Evolutionary conservation across 2,888 invertebrate genomes (phyloP), one percentile per base, ranked within the genome.

Genomic region (Chrysomela aeneicollis): DNA sequence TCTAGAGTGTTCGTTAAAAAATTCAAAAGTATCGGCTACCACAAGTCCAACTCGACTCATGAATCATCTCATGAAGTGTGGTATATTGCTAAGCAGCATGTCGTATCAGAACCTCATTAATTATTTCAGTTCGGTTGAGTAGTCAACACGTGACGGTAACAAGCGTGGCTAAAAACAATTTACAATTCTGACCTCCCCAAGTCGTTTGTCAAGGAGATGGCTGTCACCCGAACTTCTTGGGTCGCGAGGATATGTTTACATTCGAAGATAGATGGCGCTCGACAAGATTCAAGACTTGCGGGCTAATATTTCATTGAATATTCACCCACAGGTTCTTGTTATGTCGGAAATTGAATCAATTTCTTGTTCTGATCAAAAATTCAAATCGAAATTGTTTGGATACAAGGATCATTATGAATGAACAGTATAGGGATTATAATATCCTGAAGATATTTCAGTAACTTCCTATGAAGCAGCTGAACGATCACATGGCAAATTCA

Each of bases 51-150:
- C n/a, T n/a, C n/a, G n/a, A n/a, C 26, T 26, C 42, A 42, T 42
- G 15, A 42, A 42, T 42, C 42, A 42, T 42, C 15, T 15, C 6
- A 8, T 9, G n/a, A 15, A 1, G 8, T 15, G 42, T 15, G 42
- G n/a, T 42, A 42, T 63, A 63, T 18, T 35, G 26, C 42, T 18
- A 17, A 19, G 51, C 59, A 49, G 51, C 50, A 30, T 72, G 64
- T 67, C 78, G 26, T 77, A 80, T 80, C 78, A 80, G 79, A 78
- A 78, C 67, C 72, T 75, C 78, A 79, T 80, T 79, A 79, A 76
- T 78, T 78, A 73, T 72, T 61, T 68, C 65, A 59, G 66, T 71
- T 73, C 71, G 71, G 61, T 37, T 37, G 51, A 68, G 63, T 42
- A 63, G 68, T 64, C 55, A 62, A 51, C 67, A 64, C 67, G 61